Evolutionary conservation across 2,797 vertebrate species (phyloP).

Genomic region (Sarcoramphus papa): DNA sequence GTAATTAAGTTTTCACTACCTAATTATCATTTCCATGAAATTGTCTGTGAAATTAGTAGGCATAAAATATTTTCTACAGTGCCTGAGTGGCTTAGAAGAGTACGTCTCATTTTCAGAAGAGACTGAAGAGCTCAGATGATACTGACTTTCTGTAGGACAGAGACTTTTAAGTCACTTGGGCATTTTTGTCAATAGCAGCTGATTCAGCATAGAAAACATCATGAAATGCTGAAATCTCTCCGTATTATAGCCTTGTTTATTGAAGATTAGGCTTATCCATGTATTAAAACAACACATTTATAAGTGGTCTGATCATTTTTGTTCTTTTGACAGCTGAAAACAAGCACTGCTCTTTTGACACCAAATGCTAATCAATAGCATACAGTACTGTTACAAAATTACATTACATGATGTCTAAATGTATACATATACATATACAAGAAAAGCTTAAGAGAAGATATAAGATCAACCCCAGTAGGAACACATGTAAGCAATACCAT

Average conservation of each 20-base stretch:
- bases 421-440: background rate
- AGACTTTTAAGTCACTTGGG: background rate
- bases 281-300: background rate
- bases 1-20: conserved; percentile 27
- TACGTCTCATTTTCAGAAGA: background rate
- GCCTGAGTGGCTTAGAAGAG: background rate
- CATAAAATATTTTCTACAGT: background rate
- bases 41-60: conserved; percentile 22
- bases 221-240: background rate
- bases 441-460: background rate
- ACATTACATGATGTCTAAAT: background rate
- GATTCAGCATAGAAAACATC: background rate
- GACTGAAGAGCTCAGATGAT: background rate
- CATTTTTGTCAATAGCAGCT: background rate
- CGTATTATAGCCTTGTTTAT: background rate
- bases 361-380: background rate
- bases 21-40: conserved; percentile 30
- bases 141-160: background rate
- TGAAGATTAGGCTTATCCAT: background rate
- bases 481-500: background rate
- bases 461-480: background rate
- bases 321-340: background rate
- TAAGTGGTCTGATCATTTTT: background rate
- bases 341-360: background rate
- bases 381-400: background rate